Evolutionary conservation across 2,113 vertebrate species (phyloP).

Genomic region (Siniperca chuatsi): DNA sequence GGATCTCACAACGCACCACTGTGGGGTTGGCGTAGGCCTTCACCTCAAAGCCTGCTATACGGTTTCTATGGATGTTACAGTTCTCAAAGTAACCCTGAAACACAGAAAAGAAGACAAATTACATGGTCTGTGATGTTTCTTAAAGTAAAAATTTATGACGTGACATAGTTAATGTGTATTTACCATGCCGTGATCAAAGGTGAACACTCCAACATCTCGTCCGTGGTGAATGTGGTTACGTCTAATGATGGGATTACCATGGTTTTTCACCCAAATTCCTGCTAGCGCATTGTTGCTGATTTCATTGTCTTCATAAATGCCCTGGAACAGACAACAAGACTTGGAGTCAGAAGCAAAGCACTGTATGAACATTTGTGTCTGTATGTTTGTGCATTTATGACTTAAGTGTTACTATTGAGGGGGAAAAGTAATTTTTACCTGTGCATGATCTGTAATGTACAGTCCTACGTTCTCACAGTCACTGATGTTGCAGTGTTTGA

Average conservation of each 20-base stretch:
- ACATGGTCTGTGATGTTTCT: background rate
- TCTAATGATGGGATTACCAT: constrained; percentile 99
- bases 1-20: constrained; percentile 98
- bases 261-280: constrained; percentile 99
- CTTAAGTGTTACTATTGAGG: background rate
- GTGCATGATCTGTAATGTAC: constrained; percentile 98
- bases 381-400: background rate
- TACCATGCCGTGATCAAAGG: constrained; percentile 99
- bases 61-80: constrained; percentile 94
- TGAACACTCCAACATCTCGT: constrained; percentile 98
- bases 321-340: constrained; percentile 80
- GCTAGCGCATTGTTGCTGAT: constrained; percentile 99
- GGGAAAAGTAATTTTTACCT: constrained; percentile 83
- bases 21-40: constrained; percentile 99
- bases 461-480: constrained; percentile 99
- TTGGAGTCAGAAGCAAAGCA: background rate
- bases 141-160: no score
- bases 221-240: constrained; percentile 99
- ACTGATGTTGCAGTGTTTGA: constrained; percentile 99
- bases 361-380: background rate
- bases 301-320: constrained; percentile 99
- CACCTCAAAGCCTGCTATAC: constrained; percentile 99
- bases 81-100: constrained; percentile 84
- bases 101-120: background rate
- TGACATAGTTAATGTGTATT: constrained; percentile 3